phyloP scores from a whole-genome alignment of 2,888 invertebrate species.

The Pyrrhia umbra region DNA sequence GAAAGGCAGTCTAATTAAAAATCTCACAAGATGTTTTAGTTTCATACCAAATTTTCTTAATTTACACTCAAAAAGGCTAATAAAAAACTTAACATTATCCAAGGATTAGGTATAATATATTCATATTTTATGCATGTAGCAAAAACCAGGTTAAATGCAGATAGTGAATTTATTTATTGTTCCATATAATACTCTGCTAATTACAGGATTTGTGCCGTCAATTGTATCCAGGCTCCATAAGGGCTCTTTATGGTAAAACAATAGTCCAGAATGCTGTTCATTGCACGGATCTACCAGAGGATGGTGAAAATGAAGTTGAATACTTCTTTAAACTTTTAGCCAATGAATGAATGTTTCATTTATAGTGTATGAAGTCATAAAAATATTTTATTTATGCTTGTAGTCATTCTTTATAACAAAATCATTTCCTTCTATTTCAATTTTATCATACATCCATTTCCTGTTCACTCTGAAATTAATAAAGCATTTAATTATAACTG shows the following conservation, averaged over 20 bases:
- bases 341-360: slow-evolving; percentile 62
- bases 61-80: too few species aligned
- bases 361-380: slow-evolving; percentile 7
- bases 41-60: too few species aligned
- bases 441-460: slow-evolving; percentile 94
- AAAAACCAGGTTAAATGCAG: background rate
- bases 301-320: slow-evolving; percentile 94
- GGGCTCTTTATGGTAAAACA: slow-evolving; percentile 95
- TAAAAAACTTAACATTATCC: too few species aligned
- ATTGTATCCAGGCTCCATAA: slow-evolving; percentile 94
- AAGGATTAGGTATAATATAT: too few species aligned
- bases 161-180: background rate
- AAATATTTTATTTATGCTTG: slow-evolving; percentile 73
- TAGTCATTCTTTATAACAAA: slow-evolving; percentile 90
- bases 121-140: too few species aligned
- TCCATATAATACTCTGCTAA: slow-evolving; percentile 7
- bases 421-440: slow-evolving; percentile 95
- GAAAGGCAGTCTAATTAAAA: too few species aligned
- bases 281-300: slow-evolving; percentile 97
- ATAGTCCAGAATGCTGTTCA: slow-evolving; percentile 96
- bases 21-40: too few species aligned
- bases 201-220: slow-evolving; percentile 88
- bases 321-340: slow-evolving; percentile 93
- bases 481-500: slow-evolving; percentile 3
- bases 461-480: slow-evolving; percentile 92